Evolutionary conservation across 2,888 invertebrate genomes (phyloP), one percentile per base, ranked within the genome.

Genomic region (Lasioglossum morio): DNA sequence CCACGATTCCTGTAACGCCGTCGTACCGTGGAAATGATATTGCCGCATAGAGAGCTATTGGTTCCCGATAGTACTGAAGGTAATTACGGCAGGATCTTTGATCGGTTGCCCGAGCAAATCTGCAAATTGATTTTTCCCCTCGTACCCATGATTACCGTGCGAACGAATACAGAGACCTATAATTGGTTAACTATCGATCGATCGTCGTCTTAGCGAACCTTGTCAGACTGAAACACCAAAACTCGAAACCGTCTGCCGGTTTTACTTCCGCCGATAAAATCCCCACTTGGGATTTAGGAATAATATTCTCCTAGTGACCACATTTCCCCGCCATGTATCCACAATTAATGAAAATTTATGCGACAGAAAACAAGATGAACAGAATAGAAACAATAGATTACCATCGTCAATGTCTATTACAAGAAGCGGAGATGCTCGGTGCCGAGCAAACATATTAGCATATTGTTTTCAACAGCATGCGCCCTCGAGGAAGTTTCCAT

Each of bases 71-170:
- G 69, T 73, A 79, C 73, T 53, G 77, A 63, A 86, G 69, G 81
- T 81, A 86, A 86, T 86, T 86, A 81, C 86, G 27, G 1, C 60
- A 57, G 72, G 75, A 86, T 86, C 86, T 81, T 86, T 85, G 86
- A 86, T 86, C 86, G 72, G 46, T 66, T 75, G 78, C 30, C 77
- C 81, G 86, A 78, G 78, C 34, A 72, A 81, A 81, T 85, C 86
- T 81, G 81, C 86, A 85, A 86, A 86, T 81, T 81, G 86, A 85
- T 86, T 86, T 85, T 86, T 80, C 23, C 48, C 48, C 34, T 37
- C 30, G 27, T 60, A 43, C 34, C 53, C 77, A 40, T 46, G 79
- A 87, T 86, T 82, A 77, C 72, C 79, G 46, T 57, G 69, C 82
- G 77, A 87, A 82, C 86, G 82, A 86, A 79, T 78, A 72, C 77